Base-by-base conservation (phyloP, 2,888 invertebrate species). In the Lobophora halterata region DNA sequence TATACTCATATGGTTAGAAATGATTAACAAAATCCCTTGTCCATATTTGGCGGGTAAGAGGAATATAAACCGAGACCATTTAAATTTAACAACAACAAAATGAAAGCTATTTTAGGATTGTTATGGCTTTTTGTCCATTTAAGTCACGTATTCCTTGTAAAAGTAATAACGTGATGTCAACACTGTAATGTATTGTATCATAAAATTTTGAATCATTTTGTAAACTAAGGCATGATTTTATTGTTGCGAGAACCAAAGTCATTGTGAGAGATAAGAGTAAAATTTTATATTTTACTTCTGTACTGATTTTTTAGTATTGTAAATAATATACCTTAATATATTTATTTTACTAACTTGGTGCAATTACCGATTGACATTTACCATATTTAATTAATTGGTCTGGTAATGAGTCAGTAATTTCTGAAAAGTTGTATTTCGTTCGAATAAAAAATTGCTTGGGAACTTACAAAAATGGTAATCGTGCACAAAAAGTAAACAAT, bases 81-180 rank as follows among this genome's bases (percentile, higher is more conserved):
- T 58, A 58, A 61, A n/a, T 60, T 61, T 61, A 49, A 61, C 44
- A 50, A 46, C 53, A 43, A 16, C 4, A 35, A 46, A 44, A 46
- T 42, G 39, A 43, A 40, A 45, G 23, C 61, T 55, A 40, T 56
- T 58, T 66, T 55, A 45, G 62, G 53, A 19, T 19, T 28, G 26
- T 62, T 56, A 64, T 59, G 48, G 37, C 32, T 58, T 58, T 59
- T 52, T 24, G 44, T 47, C 59, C 63, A 52, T 58, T 46, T 58
- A 8, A 25, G 62, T 38, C 23, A 7, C 14, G 5, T 26, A 32
- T 36, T 52, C 47, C 51, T 49, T 32, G 46, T 55, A 43, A 33
- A 46, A 49, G 44, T 41, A 40, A 52, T 39, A 36, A 35, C 30
- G 30, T 56, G 49, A 58, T 59, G 60, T 61, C 56, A 61, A 55